Conservation (phyloP, 92 coral and sea anemone species). For the Pocillopora meandrina region DNA sequence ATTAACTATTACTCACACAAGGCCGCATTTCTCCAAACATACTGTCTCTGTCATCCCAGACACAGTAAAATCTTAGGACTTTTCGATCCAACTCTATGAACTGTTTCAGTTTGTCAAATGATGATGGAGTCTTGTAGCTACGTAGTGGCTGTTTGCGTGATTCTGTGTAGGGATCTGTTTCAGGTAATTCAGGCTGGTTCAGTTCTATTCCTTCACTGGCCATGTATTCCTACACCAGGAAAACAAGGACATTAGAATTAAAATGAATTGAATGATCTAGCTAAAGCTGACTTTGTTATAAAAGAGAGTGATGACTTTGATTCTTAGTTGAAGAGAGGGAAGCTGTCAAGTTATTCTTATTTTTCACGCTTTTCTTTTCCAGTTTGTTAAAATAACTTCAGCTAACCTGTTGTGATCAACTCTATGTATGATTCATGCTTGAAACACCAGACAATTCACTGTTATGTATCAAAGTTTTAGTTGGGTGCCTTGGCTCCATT, state of each 20-base stretch:
- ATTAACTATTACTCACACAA: constrained; percentile 73
- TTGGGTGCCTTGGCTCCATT: too few relatives aligned
- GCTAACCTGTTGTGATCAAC: too few relatives aligned
- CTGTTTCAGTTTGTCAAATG: constrained; percentile 94
- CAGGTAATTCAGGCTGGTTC: constrained; percentile 65
- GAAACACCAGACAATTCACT: too few relatives aligned
- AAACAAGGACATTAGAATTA: neutral
- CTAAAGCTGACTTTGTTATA: neutral
- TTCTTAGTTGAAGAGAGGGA: too few relatives aligned
- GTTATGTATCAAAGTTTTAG: too few relatives aligned
- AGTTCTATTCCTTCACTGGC: constrained; percentile 99
- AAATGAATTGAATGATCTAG: neutral
- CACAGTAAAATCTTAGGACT: constrained; percentile 94
- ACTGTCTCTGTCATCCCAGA: constrained; percentile 99
- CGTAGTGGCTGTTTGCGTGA: constrained; percentile 93
- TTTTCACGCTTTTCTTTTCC: too few relatives aligned
- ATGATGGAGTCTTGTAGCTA: constrained; percentile 87
- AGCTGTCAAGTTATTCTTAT: too few relatives aligned
- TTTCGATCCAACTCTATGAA: constrained; percentile 92
- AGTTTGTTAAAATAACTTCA: too few relatives aligned
- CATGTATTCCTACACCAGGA: constrained; percentile 82
- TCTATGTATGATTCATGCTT: too few relatives aligned
- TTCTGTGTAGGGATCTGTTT: constrained; percentile 84
- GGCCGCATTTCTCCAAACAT: constrained; percentile 99
- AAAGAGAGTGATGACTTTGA: too few relatives aligned